Evolutionary conservation across 2,888 invertebrate species (phyloP).

Genomic region (Cyclophora albipunctata): DNA sequence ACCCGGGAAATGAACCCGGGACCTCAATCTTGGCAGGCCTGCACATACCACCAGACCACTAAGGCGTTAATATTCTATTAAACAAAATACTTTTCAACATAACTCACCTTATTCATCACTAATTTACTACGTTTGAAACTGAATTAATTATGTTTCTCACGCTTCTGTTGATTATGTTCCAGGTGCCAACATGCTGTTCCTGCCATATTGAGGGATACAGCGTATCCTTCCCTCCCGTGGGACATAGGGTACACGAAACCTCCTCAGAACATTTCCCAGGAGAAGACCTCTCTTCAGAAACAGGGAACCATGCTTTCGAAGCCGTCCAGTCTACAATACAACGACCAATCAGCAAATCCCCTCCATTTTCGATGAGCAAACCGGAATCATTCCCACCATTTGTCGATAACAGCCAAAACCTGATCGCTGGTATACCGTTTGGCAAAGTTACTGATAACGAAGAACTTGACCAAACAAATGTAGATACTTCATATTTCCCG

Average conservation of each 20-base stretch:
- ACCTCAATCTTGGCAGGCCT: no score
- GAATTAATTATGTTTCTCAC: no score
- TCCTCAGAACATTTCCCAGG: constrained; percentile 75
- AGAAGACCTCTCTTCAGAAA: constrained; percentile 67
- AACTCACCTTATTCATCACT: no score
- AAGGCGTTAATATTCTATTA: no score
- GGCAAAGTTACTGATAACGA: constrained; percentile 41
- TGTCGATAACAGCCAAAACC: constrained; percentile 50
- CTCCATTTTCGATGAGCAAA: constrained; percentile 47
- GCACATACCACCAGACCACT: no score
- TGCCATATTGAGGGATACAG: constrained; percentile 87
- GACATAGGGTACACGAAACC: constrained; percentile 68
- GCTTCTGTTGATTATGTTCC: constrained; percentile 4
- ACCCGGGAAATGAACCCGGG: no score
- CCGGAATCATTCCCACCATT: constrained; percentile 50
- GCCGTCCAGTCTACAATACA: constrained; percentile 56
- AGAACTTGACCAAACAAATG: constrained; percentile 39
- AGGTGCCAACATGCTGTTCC: constrained; percentile 87
- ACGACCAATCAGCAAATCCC: constrained; percentile 50
- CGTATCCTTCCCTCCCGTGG: constrained; percentile 79
- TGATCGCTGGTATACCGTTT: constrained; percentile 52
- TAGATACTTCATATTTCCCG: constrained; percentile 59
- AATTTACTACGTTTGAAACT: no score
- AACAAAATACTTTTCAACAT: no score
- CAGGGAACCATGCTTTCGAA: constrained; percentile 64